Evolutionary conservation across 2,797 vertebrate genomes (phyloP), one percentile per base, ranked within the genome.

Genomic region (Lepidocolaptes lacrymiger): DNA sequence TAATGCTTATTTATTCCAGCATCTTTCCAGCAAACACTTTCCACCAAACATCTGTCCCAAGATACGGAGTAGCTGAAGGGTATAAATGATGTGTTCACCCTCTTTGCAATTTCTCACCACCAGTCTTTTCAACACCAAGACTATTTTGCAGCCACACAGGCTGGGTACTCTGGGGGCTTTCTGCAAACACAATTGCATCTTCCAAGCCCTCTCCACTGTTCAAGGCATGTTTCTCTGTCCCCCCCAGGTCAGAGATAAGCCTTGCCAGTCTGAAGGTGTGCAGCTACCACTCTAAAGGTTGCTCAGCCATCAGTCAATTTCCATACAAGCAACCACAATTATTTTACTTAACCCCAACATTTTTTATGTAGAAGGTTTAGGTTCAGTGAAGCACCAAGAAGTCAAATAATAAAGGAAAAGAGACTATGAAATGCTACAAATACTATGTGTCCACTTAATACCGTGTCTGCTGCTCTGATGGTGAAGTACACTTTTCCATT

Each of bases 1-100:
- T 95, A 92, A 92, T 64, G 41, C 78, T 66, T 94, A 48, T 96
- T 95, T 95, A 94, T 95, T 84, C 83, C 68, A 79, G 82, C n/a
- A 39, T 84, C 86, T 96, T 91, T 78, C 86, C 19, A 76, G 63
- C 56, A 88, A 95, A 85, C 2, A 7, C 54, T 61, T 96, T 91
- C 55, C 55, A 69, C 87, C 92, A 97, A 96, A 82, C 66, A 62
- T 89, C 85, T 82, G 36, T 92, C 76, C 86, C 62, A 41, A 90
- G 75, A 87, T 8, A 76, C 4, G 81, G 23, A 22, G 66, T 95
- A 66, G 80, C 86, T 72, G 79, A 63, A 95, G 88, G 44, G 28
- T 18, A 92, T 39, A 23, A 83, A 27, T 2, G 4, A 28, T 41
- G 39, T 24, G 30, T 46, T 87, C 48, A 91, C n/a, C 52, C 58